Base-by-base conservation (phyloP, 2,113 vertebrate genomes). In the Tricholaema leucomelas region DNA sequence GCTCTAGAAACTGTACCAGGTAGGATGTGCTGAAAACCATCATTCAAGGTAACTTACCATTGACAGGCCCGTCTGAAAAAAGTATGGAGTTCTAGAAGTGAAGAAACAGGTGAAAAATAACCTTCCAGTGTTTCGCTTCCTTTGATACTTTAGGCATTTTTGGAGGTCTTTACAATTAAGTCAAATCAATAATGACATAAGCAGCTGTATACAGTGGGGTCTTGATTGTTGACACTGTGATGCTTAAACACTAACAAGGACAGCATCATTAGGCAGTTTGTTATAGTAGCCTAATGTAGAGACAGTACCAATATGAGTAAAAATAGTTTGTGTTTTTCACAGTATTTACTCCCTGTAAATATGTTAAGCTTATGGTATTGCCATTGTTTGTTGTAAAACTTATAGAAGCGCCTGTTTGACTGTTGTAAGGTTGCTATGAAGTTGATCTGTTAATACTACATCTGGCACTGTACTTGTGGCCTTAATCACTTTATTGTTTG, bases 381-480 rank as follows among this genome's bases (percentile, higher is more conserved):
- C 1, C 24, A 42, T 28, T 6, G 15, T 61, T n/a, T 16, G 8
- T 15, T 58, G 10, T 50, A 18, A 65, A 83, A 82, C 15, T 46
- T 73, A 8, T 8, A 46, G 84, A 87, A 20, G 23, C 13, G 40
- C 5, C 4, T 46, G 6, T 44, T 56, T 59, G 31, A 28, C 5
- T 74, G 9, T 31, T 74, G 2, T 14, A 58, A 44, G 18, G 19
- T 15, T 61, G 28, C 16, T 61, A 24, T 8, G 20, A 48, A 67
- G 28, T 69, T 67, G 20, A 5, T 92, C 31, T 78, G 12, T n/a
- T 67, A 40, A 30, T 80, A 16, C 7, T 82, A 8, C 6, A 17
- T 1, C 1, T 30, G 10, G 2, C 36, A 6, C 9, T 3, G 1
- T 44, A 42, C 36, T 54, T 69, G 25, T 54, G 23, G 69, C 12